phyloP scores from a whole-genome alignment of 64 coral and sea anemone genomes.

The Porites lutea region DNA sequence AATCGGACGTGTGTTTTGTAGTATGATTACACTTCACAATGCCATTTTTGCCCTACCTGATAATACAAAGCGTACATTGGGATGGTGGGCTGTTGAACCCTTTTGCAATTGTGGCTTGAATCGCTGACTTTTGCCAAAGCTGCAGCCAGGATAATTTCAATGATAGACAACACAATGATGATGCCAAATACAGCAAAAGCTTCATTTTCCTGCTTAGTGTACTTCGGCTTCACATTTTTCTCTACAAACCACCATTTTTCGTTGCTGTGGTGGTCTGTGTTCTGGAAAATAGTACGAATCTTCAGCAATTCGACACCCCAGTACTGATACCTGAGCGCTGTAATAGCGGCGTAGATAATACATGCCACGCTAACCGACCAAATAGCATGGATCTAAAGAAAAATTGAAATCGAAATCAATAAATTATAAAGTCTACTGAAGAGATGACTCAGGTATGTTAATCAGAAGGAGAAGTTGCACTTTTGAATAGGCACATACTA shows the following conservation, averaged over 20 bases:
- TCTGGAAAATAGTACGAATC: no score
- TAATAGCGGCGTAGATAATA: background rate
- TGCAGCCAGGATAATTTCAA: background rate
- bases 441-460: no score
- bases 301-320: background rate
- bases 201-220: background rate
- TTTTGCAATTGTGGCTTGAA: background rate
- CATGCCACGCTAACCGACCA: background rate
- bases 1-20: no score
- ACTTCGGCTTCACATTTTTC: background rate
- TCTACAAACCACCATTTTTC: background rate
- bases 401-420: background rate
- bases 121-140: background rate
- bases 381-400: background rate
- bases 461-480: no score
- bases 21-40: no score
- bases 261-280: no score
- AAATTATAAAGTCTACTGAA: background rate
- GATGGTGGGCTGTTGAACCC: background rate
- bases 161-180: background rate
- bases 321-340: background rate
- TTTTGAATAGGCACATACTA: no score
- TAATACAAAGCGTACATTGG: background rate
- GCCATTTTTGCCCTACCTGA: background rate
- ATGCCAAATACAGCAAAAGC: background rate